Evolutionary conservation across 2,888 invertebrate genomes (phyloP).

Genomic region (Ypsolopha scabrella): DNA sequence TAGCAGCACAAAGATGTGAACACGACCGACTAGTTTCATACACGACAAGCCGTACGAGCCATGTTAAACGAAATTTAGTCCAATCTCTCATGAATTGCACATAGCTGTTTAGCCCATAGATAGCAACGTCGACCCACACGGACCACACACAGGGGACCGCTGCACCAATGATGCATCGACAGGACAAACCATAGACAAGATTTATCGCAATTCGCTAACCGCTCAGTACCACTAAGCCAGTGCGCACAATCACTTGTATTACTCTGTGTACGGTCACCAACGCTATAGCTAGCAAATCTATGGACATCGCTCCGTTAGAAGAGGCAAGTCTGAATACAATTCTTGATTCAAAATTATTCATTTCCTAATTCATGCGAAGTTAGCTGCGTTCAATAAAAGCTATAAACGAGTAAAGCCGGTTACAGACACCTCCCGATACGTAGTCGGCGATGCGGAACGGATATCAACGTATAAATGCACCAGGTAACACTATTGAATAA

Average conservation of each 20-base stretch:
- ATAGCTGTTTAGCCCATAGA: background rate
- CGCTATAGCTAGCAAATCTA: background rate
- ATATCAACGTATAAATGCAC: conserved; percentile 12
- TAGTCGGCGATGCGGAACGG: conserved; percentile 8
- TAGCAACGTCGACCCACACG: background rate
- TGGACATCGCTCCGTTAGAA: background rate
- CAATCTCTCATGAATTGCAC: conserved; percentile 2
- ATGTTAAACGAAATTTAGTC: background rate
- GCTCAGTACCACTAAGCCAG: background rate
- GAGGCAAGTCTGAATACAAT: background rate
- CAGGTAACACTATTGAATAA: background rate
- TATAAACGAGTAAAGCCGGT: conserved; percentile 1
- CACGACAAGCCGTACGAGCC: background rate
- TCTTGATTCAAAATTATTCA: conserved; percentile 2
- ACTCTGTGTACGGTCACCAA: background rate
- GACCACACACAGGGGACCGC: background rate
- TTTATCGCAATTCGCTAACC: conserved; percentile 16
- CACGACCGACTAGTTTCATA: no score
- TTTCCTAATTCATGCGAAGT: conserved; percentile 14
- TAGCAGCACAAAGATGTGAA: no score
- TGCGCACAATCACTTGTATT: background rate
- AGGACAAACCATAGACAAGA: conserved; percentile 24
- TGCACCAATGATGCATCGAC: background rate
- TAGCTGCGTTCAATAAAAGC: conserved; percentile 13
- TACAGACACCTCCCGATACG: background rate